Base-by-base conservation (phyloP, 2,113 vertebrate species). In the Plotosus lineatus region DNA sequence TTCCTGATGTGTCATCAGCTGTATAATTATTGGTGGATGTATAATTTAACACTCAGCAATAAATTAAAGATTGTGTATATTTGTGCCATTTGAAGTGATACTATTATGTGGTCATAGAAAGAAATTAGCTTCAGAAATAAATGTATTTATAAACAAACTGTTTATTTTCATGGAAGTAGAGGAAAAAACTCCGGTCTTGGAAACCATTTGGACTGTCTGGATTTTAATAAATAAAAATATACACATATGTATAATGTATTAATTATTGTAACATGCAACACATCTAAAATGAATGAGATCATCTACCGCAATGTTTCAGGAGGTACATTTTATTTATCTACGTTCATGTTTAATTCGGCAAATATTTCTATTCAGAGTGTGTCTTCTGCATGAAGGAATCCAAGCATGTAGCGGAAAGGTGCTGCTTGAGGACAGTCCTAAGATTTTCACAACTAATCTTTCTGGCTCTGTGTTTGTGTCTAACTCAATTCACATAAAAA, bases 1-100 rank as follows among this genome's bases (percentile, higher is more conserved):
- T n/a, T n/a, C n/a, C n/a, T n/a, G n/a, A n/a, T 58, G 31, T 6
- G 31, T 28, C 11, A 26, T 15, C 36, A 21, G 40, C 8, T 14
- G 36, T 15, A 19, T 77, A 7, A 5, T 36, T 9, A 48, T 36
- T n/a, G 40, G 10, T 36, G 44, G 17, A 51, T 50, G 46, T 78
- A 19, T 36, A 38, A 40, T 36, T 50, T 51, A 36, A 33, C 11
- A 12, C 11, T 26, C 21, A 4, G 17, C 21, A 68, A 15, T 63
- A 44, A 46, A 31, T 61, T 60, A 77, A 77, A 33, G 7, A 2
- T 50, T 12, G 11, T 65, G 76, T 78, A 50, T 78, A 65, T 65
- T 65, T 78, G 44, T 78, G 60, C 58, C 21, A 48, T 65, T 78
- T 61, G n/a, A 77, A 65, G 31, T 65, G 58, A 58, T 38, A 28